These are phyloP conservation scores for Hafferia zeledoni DNA, from an alignment of 2,797 vertebrate species.

Conservation along the genomic window DNA sequence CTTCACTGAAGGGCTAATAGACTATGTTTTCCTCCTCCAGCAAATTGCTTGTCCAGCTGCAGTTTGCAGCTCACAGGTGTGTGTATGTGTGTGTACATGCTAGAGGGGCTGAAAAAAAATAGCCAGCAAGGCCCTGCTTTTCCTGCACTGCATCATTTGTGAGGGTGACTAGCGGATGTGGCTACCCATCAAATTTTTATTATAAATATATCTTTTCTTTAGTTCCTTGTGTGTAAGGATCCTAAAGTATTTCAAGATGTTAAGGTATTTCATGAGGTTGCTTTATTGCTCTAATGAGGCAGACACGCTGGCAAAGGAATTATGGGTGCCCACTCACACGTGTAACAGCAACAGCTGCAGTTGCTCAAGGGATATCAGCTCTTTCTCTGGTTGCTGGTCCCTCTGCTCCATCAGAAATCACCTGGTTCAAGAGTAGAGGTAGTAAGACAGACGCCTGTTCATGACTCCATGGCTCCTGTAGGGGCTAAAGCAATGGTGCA, in stretches of 20 bases:
- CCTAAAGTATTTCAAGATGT: not conserved
- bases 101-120: not conserved
- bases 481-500: not conserved
- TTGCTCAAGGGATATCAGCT: not conserved
- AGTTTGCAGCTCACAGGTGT: not conserved
- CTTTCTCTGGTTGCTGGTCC: accelerated
- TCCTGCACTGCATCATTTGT: not conserved
- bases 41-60: not conserved
- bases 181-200: not conserved
- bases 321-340: not conserved
- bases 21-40: not conserved
- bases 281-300: not conserved
- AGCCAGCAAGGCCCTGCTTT: not conserved
- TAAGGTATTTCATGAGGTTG: not conserved
- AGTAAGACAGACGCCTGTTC: accelerated
- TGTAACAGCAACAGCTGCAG: not conserved
- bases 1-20: not conserved
- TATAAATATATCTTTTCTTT: not conserved
- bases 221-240: not conserved
- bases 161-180: not conserved
- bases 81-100: accelerated
- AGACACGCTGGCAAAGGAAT: not conserved
- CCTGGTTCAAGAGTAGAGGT: not conserved
- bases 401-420: not conserved
- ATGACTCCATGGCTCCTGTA: accelerated